Base-by-base conservation (phyloP, 2,888 invertebrate species). In the Cetonia aurata region DNA sequence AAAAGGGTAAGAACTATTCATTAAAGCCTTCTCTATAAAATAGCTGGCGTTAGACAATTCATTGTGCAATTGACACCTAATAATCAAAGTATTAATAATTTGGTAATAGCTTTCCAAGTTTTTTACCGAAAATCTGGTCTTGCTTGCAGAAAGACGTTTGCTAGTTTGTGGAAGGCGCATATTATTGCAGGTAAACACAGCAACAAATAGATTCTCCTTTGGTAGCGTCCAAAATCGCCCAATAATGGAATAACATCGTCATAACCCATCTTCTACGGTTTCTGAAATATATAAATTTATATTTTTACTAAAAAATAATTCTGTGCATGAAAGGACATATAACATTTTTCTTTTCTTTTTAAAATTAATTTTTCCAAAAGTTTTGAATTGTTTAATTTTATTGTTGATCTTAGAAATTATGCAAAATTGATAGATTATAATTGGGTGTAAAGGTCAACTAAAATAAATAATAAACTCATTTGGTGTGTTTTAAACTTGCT, bases 151-250 rank as follows among this genome's bases (percentile, higher is more conserved):
- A 93, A 92, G 0, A 92, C 91, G 71, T 91, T 91, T 13, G 89
- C 90, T 52, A 93, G 83, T 81, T 92, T 92, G 81, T 92, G 92
- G 76, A 93, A 90, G 57, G 92, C 92, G 82, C 91, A 91, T 13
- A 90, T 86, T 78, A 93, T 90, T 6, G 91, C 90, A 17, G 92
- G 92, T 57, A 92, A 84, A 78, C 92, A 91, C 52, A 93, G 85
- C 52, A 92, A 82, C 72, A 92, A 85, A 79, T 91, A 92, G 73
- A 92, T 89, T 73, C 89, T 86, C 76, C 87, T 88, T 81, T 93
- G 93, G 79, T 92, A 92, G 56, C 86, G 86, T 17, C 92, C 92
- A 78, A 92, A 92, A 76, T 91, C 91, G 52, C 92, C 92, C 82
- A 92, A 83, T 70, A 89, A 85, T 1, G 87, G 84, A 69, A 93